Base-by-base conservation (phyloP, 64 coral and sea anemone species). In the Stichodactyla helianthus region DNA sequence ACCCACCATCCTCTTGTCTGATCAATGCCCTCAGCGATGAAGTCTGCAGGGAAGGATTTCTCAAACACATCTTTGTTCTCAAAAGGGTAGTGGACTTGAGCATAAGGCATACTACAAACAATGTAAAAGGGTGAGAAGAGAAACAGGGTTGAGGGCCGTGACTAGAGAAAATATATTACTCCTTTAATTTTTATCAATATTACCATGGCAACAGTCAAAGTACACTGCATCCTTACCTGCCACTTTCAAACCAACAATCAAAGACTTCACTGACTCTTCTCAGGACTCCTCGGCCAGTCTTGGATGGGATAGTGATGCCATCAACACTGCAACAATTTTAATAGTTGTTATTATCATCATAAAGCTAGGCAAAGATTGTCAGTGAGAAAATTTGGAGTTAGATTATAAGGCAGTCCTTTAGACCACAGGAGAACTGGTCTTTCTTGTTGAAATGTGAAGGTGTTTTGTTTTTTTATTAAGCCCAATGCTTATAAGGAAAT, bases 171-270 rank as follows among this genome's bases (percentile, higher is more conserved):
- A 1, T 44, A 44, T 44, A 44, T 44, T 44, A 44, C 35, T 31
- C 28, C 35, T 44, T 44, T 44, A 65, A n/a, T n/a, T 23, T n/a
- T 65, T 17, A 65, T 20, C 22, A 1, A 7, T 0, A 20, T 65
- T n/a, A 23, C 11, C 25, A 74, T 74, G 63, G 63, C n/a, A 22
- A 68, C 63, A n/a, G 19, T 68, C 19, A 68, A 68, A 22, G 63
- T 20, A 68, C 63, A 68, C 63, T 61, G 31, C 35, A 60, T 51
- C n/a, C 79, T 50, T 86, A 99, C 97, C 97, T 99, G 71, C 97
- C 97, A 95, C 97, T 99, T 87, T 99, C 97, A 93, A 99, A 99
- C 97, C 97, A 99, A 70, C 97, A 99, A 63, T 99, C 97, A 85
- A 99, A 99, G 56, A 99, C 97, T 86, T 99, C 97, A 35, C 87